Evolutionary conservation across 2,113 vertebrate genomes (phyloP).

Genomic region (Procavia capensis): DNA sequence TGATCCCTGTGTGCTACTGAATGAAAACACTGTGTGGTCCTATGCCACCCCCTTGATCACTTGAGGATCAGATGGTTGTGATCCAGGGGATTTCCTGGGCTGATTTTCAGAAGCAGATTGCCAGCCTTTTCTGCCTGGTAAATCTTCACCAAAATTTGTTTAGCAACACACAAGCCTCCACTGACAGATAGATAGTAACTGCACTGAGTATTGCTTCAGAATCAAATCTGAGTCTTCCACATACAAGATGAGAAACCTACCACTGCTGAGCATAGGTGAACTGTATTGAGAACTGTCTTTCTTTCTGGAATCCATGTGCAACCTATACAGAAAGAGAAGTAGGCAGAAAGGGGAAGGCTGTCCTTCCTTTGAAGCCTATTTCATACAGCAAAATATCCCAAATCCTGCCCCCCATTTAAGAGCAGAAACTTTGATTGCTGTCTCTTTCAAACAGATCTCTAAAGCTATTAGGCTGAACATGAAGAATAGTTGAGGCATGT

Average conservation of each 20-base stretch:
- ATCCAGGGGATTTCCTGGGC: neutral
- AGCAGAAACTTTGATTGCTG: neutral
- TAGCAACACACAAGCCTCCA: neutral
- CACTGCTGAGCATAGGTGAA: neutral
- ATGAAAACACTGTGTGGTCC: neutral
- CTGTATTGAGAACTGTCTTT: neutral
- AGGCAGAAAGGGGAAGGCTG: neutral
- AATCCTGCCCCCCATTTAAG: neutral
- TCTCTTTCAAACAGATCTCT: constrained; percentile 5
- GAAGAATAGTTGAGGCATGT: neutral
- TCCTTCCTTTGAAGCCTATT: neutral
- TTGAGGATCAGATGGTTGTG: neutral
- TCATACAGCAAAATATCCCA: neutral
- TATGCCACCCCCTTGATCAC: neutral
- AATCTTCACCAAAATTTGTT: neutral
- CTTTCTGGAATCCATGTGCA: neutral
- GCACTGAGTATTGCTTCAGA: neutral
- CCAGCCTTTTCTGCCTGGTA: neutral
- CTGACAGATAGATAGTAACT: neutral
- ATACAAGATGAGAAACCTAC: neutral
- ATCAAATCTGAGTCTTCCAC: neutral
- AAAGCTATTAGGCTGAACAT: neutral
- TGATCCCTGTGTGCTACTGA: neutral
- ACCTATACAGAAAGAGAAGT: neutral
- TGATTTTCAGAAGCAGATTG: neutral